Base-by-base conservation (phyloP, 2,888 invertebrate genomes). In the Podabrus alpinus region DNA sequence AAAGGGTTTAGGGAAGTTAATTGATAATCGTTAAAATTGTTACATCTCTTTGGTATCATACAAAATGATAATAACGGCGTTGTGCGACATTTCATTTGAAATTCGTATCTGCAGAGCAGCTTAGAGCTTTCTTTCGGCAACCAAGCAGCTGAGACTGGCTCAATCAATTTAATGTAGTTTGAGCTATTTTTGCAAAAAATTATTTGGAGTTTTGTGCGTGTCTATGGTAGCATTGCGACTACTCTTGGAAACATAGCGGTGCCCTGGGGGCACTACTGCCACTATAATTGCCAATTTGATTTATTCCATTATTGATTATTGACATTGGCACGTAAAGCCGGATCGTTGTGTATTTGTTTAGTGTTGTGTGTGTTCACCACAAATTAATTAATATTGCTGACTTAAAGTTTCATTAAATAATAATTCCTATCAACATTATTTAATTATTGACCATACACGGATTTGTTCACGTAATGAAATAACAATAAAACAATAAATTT, bases 221-320 rank as follows among this genome's bases (percentile, higher is more conserved):
- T n/a, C n/a, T n/a, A 45, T 45, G 2, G 45, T 45, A 45, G n/a
- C 45, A 45, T 45, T 45, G n/a, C 5, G n/a, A n/a, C 29, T 15
- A 60, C 25, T 60, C 66, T 68, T 66, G 74, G 71, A 71, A 74
- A 74, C 69, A 45, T 60, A 68, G 71, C 68, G 62, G 29, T 74
- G 59, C 69, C 71, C 74, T 68, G 24, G 74, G 69, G 74, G 68
- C 66, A 68, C 45, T 71, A 69, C 59, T 66, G 68, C 68, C 74
- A 71, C 74, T 60, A 71, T 74, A 74, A 74, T 74, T 74, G 74
- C 68, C 74, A 74, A 74, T 74, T 71, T 74, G 74, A 74, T 74
- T 74, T 74, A 74, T 74, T 74, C 71, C 71, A 59, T 71, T 74
- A 74, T 74, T 74, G 74, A 74, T 74, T 74, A 74, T 74, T 74